phyloP scores from a whole-genome alignment of 2,797 vertebrate species.

The Lacerta bilineata region DNA sequence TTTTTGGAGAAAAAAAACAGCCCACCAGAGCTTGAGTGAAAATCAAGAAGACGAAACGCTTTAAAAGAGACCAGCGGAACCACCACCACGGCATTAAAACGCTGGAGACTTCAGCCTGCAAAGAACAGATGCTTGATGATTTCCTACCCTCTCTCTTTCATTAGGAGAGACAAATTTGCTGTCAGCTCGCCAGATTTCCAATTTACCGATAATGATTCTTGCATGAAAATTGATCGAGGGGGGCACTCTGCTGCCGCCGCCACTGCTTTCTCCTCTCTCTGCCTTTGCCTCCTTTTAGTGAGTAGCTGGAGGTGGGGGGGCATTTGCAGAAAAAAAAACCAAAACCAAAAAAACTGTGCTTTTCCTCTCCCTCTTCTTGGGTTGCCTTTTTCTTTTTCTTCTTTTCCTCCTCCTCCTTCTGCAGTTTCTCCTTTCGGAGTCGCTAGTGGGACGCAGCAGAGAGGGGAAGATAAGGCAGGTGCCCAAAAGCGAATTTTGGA shows the following conservation, averaged over 20 bases:
- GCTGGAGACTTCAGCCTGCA: slow-evolving; percentile 49
- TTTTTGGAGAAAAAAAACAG: not conserved
- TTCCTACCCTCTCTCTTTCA: slow-evolving; percentile 87
- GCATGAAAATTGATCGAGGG: slow-evolving; percentile 88
- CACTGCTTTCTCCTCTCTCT: slow-evolving; percentile 62
- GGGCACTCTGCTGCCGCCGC: slow-evolving; percentile 59
- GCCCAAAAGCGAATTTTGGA: not conserved
- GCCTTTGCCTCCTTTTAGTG: slow-evolving; percentile 45
- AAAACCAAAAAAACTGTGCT: too few species aligned
- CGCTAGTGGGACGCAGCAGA: slow-evolving; percentile 78
- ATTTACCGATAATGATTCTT: slow-evolving; percentile 94
- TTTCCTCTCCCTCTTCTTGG: not conserved
- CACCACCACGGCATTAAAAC: slow-evolving; percentile 34
- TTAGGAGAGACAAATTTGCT: slow-evolving; percentile 91
- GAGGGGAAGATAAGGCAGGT: slow-evolving; percentile 52
- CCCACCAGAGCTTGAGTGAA: slow-evolving; percentile 45
- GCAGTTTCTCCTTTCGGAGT: slow-evolving; percentile 79
- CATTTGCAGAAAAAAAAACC: not conserved
- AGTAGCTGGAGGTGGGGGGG: slow-evolving; percentile 27
- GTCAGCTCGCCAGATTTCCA: slow-evolving; percentile 89
- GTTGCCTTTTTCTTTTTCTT: slow-evolving; percentile 60
- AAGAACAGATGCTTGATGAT: slow-evolving; percentile 87
- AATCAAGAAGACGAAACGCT: slow-evolving; percentile 49
- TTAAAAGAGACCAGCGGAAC: slow-evolving; percentile 38
- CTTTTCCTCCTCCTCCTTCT: slow-evolving; percentile 45